A percentile compares a stretch with the other conserved stretches of the same genome.
Evolutionary conservation across 1,140 invertebrate species (phyloP).

Genomic region (Drosophila nasuta): DNA sequence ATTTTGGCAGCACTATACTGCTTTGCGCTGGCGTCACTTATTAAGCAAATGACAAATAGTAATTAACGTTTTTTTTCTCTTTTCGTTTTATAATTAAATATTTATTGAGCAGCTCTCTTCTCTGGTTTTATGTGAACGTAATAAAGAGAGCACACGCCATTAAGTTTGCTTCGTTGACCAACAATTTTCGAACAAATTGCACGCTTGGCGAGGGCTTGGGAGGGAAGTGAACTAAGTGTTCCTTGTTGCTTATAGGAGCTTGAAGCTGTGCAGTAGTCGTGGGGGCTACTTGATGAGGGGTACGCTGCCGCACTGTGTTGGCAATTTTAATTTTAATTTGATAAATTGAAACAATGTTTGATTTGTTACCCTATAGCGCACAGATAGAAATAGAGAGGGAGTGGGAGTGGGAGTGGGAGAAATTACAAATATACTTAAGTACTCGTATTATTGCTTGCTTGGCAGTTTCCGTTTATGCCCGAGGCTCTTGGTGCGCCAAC

Average conservation of each 20-base stretch:
- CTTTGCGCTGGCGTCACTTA: constrained; percentile 31
- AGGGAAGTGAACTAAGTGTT: neutral
- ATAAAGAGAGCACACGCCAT: constrained; percentile 50
- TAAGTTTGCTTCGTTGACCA: constrained; percentile 59
- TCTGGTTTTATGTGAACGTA: constrained; percentile 41
- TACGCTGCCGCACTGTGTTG: constrained; percentile 19
- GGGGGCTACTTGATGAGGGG: constrained; percentile 18
- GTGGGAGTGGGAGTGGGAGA: neutral
- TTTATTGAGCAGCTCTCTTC: constrained; percentile 60
- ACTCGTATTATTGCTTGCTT: constrained; percentile 38
- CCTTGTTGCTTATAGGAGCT: neutral
- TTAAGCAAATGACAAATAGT: constrained; percentile 67
- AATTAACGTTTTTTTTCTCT: constrained; percentile 43
- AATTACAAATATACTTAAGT: constrained; percentile 30
- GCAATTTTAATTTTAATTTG: constrained; percentile 74
- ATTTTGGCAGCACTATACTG: constrained; percentile 36
- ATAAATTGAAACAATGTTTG: constrained; percentile 64
- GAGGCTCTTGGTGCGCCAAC: constrained; percentile 36
- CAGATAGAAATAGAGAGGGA: neutral
- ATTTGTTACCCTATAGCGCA: constrained; percentile 13
- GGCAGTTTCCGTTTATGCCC: constrained; percentile 15
- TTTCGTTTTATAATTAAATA: constrained; percentile 72
- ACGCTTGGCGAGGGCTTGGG: neutral
- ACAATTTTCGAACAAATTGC: constrained; percentile 43
- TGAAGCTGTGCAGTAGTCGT: neutral